Conservation (phyloP, 2,888 invertebrate genomes). For the Beris morrisii region DNA sequence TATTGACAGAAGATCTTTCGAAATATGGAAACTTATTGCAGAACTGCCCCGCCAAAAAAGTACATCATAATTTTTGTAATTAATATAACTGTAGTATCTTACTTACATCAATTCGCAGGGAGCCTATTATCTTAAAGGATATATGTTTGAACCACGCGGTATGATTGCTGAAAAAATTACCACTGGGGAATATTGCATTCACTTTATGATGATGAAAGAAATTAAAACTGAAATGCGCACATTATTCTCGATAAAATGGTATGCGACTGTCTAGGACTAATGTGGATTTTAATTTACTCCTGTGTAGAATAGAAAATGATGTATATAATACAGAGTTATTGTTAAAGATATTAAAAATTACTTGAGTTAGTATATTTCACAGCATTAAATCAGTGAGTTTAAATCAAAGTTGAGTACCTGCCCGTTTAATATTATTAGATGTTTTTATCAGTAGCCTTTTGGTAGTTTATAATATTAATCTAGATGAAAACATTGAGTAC, state of each 20-base stretch:
- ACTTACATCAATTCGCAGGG: conserved; percentile 14
- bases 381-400: too few species aligned
- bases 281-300: too few species aligned
- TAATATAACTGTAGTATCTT: background rate
- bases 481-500: too few species aligned
- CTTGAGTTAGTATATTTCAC: too few species aligned
- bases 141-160: conserved; percentile 18
- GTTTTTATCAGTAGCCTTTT: too few species aligned
- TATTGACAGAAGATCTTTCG: conserved; percentile 40
- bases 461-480: too few species aligned
- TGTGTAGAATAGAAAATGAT: too few species aligned
- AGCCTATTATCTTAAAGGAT: conserved; percentile 28
- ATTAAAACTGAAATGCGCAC: conserved; percentile 22
- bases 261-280: background rate
- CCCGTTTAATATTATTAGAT: too few species aligned
- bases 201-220: conserved; percentile 28
- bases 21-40: conserved; percentile 42
- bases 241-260: conserved; percentile 21
- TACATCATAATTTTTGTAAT: conserved; percentile 11
- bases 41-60: conserved; percentile 42
- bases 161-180: conserved; percentile 19
- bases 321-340: too few species aligned
- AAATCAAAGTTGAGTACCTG: too few species aligned
- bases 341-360: too few species aligned
- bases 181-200: conserved; percentile 27